A percentile compares a stretch with the other conserved stretches of the same genome.
phyloP scores from a whole-genome alignment of 2,797 vertebrate genomes.

The Antrozous pallidus region DNA sequence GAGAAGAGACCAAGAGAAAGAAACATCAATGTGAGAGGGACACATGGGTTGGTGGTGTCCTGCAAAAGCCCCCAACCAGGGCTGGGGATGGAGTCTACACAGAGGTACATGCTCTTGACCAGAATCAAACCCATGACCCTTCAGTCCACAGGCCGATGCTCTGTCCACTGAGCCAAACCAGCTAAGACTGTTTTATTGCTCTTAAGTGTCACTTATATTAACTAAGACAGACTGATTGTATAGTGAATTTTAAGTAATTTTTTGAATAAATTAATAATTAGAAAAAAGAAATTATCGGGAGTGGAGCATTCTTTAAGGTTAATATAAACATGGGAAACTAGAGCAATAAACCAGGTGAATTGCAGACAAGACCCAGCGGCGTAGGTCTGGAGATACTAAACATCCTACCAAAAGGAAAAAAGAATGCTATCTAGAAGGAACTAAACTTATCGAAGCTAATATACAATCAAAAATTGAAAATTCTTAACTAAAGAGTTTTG shows the following conservation, averaged over 20 bases:
- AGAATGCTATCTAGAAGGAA: not conserved
- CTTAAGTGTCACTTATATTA: not conserved
- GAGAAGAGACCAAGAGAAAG: no score
- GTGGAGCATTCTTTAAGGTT: not conserved
- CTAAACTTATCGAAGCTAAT: not conserved
- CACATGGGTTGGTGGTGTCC: no score
- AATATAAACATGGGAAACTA: not conserved
- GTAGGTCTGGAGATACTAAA: not conserved
- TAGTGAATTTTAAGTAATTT: constrained; percentile 1
- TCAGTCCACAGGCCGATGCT: no score
- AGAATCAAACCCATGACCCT: no score
- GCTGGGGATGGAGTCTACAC: no score
- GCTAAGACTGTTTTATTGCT: not conserved
- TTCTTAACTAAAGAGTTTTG: not conserved
- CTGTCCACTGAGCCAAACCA: no score
- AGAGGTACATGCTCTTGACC: no score
- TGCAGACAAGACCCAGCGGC: not conserved
- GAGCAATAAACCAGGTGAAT: not conserved
- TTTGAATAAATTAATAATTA: not conserved
- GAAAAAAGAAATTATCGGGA: not conserved
- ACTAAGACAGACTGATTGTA: not conserved
- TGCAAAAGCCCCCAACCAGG: no score
- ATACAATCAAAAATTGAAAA: not conserved
- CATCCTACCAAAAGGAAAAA: not conserved
- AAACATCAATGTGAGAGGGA: no score